Conservation (phyloP, 2,888 invertebrate genomes). For the Labia minor region DNA sequence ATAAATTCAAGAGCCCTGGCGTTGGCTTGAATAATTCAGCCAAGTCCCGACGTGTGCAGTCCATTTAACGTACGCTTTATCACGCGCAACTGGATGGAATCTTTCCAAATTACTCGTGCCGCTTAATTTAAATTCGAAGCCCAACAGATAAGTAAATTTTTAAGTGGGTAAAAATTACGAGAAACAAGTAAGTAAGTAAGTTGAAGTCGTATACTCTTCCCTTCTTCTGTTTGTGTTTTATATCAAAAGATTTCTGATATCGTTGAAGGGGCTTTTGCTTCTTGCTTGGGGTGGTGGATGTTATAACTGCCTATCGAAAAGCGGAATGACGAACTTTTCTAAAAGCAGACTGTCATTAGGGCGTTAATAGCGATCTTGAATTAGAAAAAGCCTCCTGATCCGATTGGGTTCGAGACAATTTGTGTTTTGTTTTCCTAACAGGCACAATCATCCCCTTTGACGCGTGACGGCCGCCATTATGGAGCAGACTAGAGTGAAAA, state of each 20-base stretch:
- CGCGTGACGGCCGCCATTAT: too few relatives aligned
- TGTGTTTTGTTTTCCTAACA: neutral
- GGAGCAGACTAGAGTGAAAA: too few relatives aligned
- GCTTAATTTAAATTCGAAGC: conserved; percentile 1
- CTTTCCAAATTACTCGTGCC: neutral
- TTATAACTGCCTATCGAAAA: neutral
- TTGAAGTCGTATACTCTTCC: too few relatives aligned
- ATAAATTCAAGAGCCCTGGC: neutral
- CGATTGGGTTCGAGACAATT: neutral
- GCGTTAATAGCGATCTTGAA: neutral
- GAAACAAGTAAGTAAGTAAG: neutral
- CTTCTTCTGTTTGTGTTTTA: neutral
- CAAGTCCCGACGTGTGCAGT: neutral
- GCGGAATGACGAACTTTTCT: neutral
- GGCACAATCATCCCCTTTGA: neutral
- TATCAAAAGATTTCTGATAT: neutral
- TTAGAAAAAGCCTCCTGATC: neutral
- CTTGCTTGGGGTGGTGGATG: neutral
- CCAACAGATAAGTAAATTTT: neutral
- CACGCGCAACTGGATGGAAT: neutral
- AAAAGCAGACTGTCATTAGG: neutral
- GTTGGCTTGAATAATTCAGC: too few relatives aligned
- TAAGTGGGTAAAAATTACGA: neutral
- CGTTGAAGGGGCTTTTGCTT: neutral
- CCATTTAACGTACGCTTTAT: neutral